Conservation (phyloP, 2,113 vertebrate species). For the Garra rufa region DNA sequence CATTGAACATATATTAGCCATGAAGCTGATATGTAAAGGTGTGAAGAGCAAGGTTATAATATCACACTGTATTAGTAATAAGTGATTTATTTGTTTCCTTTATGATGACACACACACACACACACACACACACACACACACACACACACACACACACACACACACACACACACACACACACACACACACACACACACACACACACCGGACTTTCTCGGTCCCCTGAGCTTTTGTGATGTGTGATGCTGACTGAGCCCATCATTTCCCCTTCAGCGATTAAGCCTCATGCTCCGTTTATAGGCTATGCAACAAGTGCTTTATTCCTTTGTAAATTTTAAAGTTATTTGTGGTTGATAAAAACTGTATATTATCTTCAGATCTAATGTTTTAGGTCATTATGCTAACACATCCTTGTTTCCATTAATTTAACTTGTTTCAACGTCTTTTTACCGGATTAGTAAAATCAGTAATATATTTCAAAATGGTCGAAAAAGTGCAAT, state of each 20-base stretch:
- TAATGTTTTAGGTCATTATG: background rate
- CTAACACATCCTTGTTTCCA: background rate
- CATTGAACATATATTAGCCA: background rate
- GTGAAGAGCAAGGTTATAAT: background rate
- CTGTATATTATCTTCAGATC: background rate
- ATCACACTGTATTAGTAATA: background rate
- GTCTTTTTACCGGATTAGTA: background rate
- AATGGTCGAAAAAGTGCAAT: background rate
- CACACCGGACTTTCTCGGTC: background rate
- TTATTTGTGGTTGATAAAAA: background rate
- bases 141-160: background rate
- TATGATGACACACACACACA: background rate
- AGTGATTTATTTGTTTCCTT: background rate
- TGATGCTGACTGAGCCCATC: constrained; percentile 16
- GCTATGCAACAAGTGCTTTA: constrained; percentile 38
- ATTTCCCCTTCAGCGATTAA: constrained; percentile 4
- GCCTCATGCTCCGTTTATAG: background rate
- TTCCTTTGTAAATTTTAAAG: background rate
- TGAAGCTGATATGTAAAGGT: too few relatives aligned
- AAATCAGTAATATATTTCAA: background rate
- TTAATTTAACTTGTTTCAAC: background rate
- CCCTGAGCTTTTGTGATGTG: background rate
- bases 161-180: background rate
- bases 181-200: background rate
- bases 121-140: background rate